Conservation (phyloP, 2,113 vertebrate species). For the Gadus macrocephalus region DNA sequence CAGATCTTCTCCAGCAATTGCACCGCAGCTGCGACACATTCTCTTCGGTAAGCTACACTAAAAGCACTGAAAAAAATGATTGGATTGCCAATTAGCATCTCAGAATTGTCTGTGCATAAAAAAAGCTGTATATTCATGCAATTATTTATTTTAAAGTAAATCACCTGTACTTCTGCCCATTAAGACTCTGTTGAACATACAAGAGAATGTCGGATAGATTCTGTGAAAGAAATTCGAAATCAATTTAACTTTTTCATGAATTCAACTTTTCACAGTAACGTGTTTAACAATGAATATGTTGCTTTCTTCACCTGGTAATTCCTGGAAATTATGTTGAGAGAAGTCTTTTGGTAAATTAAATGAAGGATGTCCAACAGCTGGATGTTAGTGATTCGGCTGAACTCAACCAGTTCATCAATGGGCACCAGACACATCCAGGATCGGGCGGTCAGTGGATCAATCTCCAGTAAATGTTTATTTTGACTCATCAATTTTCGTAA, state of each 20-base stretch:
- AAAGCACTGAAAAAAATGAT: constrained; percentile 40
- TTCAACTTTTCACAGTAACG: background rate
- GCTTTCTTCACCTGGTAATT: constrained; percentile 45
- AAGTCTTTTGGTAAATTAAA: constrained; percentile 51
- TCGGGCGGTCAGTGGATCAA: constrained; percentile 66
- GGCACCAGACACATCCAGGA: constrained; percentile 79
- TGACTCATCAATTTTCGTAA: constrained; percentile 61
- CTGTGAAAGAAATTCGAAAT: constrained; percentile 37
- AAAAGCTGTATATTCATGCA: background rate
- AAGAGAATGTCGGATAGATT: constrained; percentile 38
- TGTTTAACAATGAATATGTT: background rate
- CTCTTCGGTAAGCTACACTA: constrained; percentile 45
- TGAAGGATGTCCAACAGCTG: constrained; percentile 68
- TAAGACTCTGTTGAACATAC: constrained; percentile 51
- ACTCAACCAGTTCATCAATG: constrained; percentile 57
- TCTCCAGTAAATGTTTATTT: constrained; percentile 62
- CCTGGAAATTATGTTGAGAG: accelerated
- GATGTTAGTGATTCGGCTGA: constrained; percentile 33
- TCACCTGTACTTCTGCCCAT: constrained; percentile 67
- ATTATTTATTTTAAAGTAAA: background rate
- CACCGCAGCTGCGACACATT: constrained; percentile 52
- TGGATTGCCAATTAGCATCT: background rate
- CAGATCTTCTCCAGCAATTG: constrained; percentile 67
- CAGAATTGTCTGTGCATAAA: background rate
- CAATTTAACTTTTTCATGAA: background rate